Percentiles rank a stretch among this genome's conserved stretches.
Evolutionary conservation across 2,888 invertebrate genomes (phyloP).

Genomic region (Stenchaetothrips biformis): DNA sequence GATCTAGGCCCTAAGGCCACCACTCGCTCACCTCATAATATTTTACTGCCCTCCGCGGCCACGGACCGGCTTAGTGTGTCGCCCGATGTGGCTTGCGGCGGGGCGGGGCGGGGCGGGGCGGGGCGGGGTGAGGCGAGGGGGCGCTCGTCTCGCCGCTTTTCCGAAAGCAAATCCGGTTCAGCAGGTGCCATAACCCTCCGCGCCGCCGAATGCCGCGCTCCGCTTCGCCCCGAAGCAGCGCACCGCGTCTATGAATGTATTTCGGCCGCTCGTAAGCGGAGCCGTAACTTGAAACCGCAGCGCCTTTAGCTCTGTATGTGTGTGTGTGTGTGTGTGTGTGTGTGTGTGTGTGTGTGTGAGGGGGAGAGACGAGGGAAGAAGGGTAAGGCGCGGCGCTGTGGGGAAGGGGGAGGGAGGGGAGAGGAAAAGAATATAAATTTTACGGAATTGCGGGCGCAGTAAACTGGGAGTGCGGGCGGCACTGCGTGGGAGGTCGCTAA

Average conservation of each 20-base stretch:
- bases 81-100: background rate
- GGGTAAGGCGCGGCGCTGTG: too few species aligned
- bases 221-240: background rate
- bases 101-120: background rate
- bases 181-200: background rate
- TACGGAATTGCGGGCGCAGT: too few species aligned
- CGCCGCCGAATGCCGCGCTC: too few species aligned
- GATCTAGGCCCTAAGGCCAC: background rate
- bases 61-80: background rate
- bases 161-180: conserved; percentile 18
- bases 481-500: too few species aligned
- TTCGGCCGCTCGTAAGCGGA: background rate
- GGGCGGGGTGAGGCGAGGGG: too few species aligned
- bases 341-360: background rate
- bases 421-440: too few species aligned
- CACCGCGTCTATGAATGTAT: conserved; percentile 8
- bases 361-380: background rate
- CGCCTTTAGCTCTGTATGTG: background rate
- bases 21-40: conserved; percentile 21
- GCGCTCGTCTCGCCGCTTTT: too few species aligned
- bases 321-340: background rate
- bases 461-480: too few species aligned
- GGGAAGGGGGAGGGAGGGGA: too few species aligned
- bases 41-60: background rate
- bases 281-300: background rate